Evolutionary conservation across 2,888 invertebrate species (phyloP).

Genomic region (Noctuana brunneofusca): DNA sequence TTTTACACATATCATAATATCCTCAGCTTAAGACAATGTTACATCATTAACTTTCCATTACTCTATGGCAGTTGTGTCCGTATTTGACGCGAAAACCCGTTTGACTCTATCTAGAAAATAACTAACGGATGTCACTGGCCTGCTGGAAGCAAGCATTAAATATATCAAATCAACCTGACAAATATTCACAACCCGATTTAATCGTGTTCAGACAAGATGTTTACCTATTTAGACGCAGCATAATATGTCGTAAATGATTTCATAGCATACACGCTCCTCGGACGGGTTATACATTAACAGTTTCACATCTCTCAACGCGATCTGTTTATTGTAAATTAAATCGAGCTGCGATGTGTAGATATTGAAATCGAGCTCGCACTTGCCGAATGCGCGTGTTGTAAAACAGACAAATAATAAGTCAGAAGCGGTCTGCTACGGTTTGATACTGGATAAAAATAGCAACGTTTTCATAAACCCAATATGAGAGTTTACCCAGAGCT

Average conservation of each 20-base stretch:
- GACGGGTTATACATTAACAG: slow-evolving; percentile 24
- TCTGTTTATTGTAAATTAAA: slow-evolving; percentile 62
- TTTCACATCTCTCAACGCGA: slow-evolving; percentile 34
- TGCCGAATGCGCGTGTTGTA: slow-evolving; percentile 67
- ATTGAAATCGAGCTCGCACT: slow-evolving; percentile 65
- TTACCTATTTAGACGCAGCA: neutral
- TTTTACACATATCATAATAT: neutral
- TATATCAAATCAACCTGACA: slow-evolving; percentile 3
- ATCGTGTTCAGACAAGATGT: neutral
- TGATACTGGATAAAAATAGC: slow-evolving; percentile 72
- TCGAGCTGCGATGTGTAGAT: slow-evolving; percentile 44
- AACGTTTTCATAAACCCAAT: slow-evolving; percentile 77
- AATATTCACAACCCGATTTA: neutral
- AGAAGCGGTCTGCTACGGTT: slow-evolving; percentile 61
- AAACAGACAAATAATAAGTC: slow-evolving; percentile 74
- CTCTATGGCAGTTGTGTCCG: slow-evolving; percentile 3
- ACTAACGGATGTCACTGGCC: slow-evolving; percentile 53
- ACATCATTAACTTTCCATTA: slow-evolving; percentile 22
- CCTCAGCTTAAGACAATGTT: slow-evolving; percentile 3
- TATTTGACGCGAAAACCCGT: slow-evolving; percentile 45
- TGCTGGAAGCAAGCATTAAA: too few species aligned
- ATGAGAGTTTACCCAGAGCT: slow-evolving; percentile 77
- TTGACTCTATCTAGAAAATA: slow-evolving; percentile 42
- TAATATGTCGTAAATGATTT: slow-evolving; percentile 16
- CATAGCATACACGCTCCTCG: slow-evolving; percentile 10